These are phyloP conservation scores for Pithys albifrons DNA, from an alignment of 2,113 vertebrate species.

Conservation along the genomic window DNA sequence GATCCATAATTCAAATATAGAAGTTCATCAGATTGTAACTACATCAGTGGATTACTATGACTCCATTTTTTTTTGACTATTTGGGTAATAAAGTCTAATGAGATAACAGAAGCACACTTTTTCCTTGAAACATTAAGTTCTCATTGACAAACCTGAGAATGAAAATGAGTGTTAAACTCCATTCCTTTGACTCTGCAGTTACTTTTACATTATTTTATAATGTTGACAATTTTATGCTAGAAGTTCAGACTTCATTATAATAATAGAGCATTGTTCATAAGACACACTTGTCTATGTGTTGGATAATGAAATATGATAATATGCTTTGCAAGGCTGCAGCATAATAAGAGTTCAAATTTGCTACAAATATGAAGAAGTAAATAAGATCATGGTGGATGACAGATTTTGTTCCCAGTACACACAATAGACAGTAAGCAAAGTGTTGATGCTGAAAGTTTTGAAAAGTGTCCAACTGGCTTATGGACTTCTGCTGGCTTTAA, in stretches of 20 bases:
- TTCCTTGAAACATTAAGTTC: background rate
- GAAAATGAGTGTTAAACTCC: background rate
- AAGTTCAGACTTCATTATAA: conserved; percentile 45
- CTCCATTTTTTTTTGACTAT: background rate
- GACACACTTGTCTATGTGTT: conserved; percentile 32
- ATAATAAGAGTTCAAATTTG: conserved; percentile 25
- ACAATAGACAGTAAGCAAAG: background rate
- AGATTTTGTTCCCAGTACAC: background rate
- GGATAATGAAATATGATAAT: conserved; percentile 57
- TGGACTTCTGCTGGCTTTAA: background rate
- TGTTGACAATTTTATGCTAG: conserved; percentile 42
- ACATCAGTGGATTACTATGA: background rate
- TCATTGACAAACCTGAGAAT: conserved; percentile 2
- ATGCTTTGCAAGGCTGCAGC: conserved; percentile 22
- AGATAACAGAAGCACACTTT: background rate
- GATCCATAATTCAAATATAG: background rate
- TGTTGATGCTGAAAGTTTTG: background rate
- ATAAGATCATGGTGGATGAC: background rate
- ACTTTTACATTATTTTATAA: conserved; percentile 32
- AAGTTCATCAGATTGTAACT: background rate
- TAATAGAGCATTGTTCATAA: conserved; percentile 43
- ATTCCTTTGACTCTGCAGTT: background rate
- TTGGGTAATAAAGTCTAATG: background rate
- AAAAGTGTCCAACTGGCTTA: background rate
- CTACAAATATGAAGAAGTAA: conserved; percentile 37